phyloP scores from a whole-genome alignment of 2,113 vertebrate species.

The Marcusenius ussheri region DNA sequence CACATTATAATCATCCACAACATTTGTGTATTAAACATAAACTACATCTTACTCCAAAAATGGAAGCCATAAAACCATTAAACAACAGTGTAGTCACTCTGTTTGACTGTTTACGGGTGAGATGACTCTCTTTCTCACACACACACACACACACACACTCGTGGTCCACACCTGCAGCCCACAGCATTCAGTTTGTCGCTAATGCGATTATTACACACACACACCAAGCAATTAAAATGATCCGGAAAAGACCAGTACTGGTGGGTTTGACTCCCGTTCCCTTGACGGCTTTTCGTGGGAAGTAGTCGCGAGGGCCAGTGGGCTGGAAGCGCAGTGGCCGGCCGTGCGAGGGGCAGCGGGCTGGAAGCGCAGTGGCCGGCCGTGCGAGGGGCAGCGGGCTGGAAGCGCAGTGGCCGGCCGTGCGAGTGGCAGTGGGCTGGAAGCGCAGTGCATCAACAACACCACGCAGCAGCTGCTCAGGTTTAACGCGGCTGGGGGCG shows the following conservation, averaged over 20 bases:
- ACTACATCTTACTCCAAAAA: background rate
- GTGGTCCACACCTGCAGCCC: background rate
- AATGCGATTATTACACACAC: background rate
- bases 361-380: no score
- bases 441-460: background rate
- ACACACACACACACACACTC: background rate
- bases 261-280: background rate
- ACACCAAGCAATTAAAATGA: background rate
- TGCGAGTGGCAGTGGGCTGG: no score
- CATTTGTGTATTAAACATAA: background rate
- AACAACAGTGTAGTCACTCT: background rate
- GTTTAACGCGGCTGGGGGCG: background rate
- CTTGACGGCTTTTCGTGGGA: background rate
- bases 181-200: background rate
- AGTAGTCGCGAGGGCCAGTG: background rate
- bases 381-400: no score
- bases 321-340: background rate
- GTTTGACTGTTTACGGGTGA: background rate
- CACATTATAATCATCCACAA: background rate
- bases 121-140: background rate
- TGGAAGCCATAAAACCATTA: background rate
- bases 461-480: background rate
- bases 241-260: background rate
- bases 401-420: no score
- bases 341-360: background rate